Evolutionary conservation across 2,797 vertebrate species (phyloP).

Genomic region (Scomberomorus guttatus): DNA sequence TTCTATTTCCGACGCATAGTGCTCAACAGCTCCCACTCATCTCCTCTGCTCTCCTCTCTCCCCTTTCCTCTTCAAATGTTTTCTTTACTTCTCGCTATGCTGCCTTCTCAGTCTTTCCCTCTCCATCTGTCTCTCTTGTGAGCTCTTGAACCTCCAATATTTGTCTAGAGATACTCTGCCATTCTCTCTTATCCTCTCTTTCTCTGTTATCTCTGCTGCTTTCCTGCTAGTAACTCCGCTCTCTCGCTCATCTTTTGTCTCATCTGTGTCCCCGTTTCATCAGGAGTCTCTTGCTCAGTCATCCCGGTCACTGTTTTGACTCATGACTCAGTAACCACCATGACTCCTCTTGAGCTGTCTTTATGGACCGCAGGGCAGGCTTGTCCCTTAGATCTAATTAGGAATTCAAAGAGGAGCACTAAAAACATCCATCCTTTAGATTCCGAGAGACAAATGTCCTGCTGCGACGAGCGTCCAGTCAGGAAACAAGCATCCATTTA

Average conservation of each 20-base stretch:
- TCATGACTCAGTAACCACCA: slow-evolving; percentile 37
- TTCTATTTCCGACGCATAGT: slow-evolving; percentile 54
- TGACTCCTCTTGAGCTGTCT: slow-evolving; percentile 35
- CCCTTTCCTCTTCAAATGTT: slow-evolving; percentile 65
- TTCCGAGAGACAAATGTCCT: not conserved
- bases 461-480: not conserved
- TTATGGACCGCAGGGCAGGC: slow-evolving; percentile 7
- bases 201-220: slow-evolving; percentile 35
- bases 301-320: slow-evolving; percentile 34
- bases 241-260: not conserved
- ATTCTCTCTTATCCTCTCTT: slow-evolving; percentile 62
- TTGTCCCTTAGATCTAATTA: slow-evolving; percentile 35
- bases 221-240: slow-evolving; percentile 27
- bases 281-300: slow-evolving; percentile 11
- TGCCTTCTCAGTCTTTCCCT: slow-evolving; percentile 43
- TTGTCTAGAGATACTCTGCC: slow-evolving; percentile 65
- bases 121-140: slow-evolving; percentile 61
- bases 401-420: not conserved
- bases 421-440: slow-evolving; percentile 9
- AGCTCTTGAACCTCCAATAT: slow-evolving; percentile 72
- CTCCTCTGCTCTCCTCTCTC: slow-evolving; percentile 57
- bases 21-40: slow-evolving; percentile 65
- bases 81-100: slow-evolving; percentile 48
- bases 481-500: not conserved
- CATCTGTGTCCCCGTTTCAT: slow-evolving; percentile 23